Conservation (phyloP, 2,113 vertebrate genomes). For the Barbus barbus region DNA sequence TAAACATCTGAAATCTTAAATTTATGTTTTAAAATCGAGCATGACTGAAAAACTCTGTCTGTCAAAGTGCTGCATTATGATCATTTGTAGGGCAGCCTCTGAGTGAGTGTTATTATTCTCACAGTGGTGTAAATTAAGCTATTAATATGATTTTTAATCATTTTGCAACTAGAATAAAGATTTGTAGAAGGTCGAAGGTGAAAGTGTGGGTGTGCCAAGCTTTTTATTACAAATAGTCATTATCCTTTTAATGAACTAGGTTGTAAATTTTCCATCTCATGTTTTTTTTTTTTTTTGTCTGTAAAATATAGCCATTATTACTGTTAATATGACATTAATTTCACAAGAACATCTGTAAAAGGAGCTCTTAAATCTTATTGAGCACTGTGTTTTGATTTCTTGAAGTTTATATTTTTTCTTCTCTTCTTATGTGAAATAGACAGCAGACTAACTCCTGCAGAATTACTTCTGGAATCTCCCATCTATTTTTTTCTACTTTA, state of each 20-base stretch:
- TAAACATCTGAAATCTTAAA: not conserved
- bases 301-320: not conserved
- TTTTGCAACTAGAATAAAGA: not conserved
- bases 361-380: not conserved
- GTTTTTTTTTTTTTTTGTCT: not conserved
- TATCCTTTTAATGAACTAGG: not conserved
- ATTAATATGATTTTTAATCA: not conserved
- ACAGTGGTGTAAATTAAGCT: not conserved
- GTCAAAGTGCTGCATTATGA: not conserved
- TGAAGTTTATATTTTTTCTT: not conserved
- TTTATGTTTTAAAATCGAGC: not conserved
- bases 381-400: not conserved
- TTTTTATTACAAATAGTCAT: not conserved
- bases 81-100: not conserved
- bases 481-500: not conserved
- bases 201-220: not conserved
- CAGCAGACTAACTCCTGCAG: not conserved
- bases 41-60: not conserved
- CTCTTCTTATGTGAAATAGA: too few relatives aligned
- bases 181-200: not conserved
- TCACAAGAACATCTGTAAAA: not conserved
- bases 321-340: not conserved
- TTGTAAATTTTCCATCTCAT: not conserved
- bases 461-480: not conserved
- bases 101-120: not conserved